Evolutionary conservation across 2,797 vertebrate species (phyloP), one percentile per base, ranked within the genome.

Genomic region (Enteromius thamalakanensis): DNA sequence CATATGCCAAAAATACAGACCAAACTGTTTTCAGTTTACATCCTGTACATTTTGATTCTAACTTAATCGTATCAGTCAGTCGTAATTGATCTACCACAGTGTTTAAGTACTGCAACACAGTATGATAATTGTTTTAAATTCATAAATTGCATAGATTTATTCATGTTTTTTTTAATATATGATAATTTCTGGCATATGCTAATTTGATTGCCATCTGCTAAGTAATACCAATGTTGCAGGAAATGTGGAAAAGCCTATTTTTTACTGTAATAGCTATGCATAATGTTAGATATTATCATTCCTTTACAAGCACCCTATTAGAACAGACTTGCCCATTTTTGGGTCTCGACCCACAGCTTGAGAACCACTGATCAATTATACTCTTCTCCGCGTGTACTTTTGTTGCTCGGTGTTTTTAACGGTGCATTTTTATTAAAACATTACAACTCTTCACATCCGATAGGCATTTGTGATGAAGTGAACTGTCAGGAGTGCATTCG

Each of bases 401-500:
- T 26, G 49, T 58, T 49, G 4, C 40, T 62, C 21, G 34, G n/a
- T 19, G 49, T 42, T 72, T 77, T 75, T 79, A 67, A 83, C 26
- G 9, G 6, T 70, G 76, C 0, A 37, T 42, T 65, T 78, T 74
- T 82, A 72, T 55, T 75, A 42, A 53, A 75, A 68, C 72, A 76
- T 69, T 76, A 76, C 64, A 69, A 69, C 37, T 83, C 37, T 70
- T 68, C 12, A 26, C 67, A 34, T 76, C 51, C 68, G 58, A 70
- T 70, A 23, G 77, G 45, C 3, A 42, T 47, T 85, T 5, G 1
- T 67, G 49, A 85, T 85, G 37, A 82, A 82, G 70, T 80, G 76
- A 86, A 62, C 55, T 79, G 80, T 80, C 76, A 72, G 42, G 17
- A 79, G 72, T 29, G 80, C 65, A 72, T 81, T 81, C 79, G 72